A percentile compares a stretch with the other conserved stretches of the same genome.
Evolutionary conservation across 37 sponge, comb jelly and placozoan species (phyloP).

Genomic region (Axinella damicornis): DNA sequence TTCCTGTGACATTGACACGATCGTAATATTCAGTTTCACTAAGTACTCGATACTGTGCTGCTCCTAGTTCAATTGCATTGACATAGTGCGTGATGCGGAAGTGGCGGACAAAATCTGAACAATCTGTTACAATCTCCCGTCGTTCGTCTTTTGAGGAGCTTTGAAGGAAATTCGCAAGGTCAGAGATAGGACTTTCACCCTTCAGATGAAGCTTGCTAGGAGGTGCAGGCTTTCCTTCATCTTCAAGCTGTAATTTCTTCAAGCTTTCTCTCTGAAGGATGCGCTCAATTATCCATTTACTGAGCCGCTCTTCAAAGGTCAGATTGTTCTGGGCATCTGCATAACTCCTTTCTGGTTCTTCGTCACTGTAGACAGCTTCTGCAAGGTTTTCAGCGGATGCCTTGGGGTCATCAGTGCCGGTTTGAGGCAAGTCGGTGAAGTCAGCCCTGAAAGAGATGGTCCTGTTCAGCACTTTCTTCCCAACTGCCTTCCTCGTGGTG

Average conservation of each 20-base stretch:
- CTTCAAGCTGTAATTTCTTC: too few relatives aligned
- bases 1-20: background rate
- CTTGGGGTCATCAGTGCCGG: too few relatives aligned
- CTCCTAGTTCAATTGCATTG: conserved; percentile 47
- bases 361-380: background rate
- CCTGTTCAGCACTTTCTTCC: conserved; percentile 39
- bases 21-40: background rate
- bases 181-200: too few relatives aligned
- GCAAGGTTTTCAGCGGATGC: too few relatives aligned
- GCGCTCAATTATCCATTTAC: background rate
- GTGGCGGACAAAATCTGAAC: too few relatives aligned
- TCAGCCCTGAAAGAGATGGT: conserved; percentile 50
- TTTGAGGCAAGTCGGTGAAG: conserved; percentile 40
- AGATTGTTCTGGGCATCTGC: background rate
- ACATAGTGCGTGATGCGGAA: conserved; percentile 70
- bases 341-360: conserved; percentile 5
- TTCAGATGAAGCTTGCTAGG: too few relatives aligned
- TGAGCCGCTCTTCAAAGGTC: conserved; percentile 23
- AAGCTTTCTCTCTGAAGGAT: background rate
- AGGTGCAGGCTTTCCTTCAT: too few relatives aligned
- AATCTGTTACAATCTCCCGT: background rate
- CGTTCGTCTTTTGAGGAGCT: too few relatives aligned
- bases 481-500: conserved; percentile 23
- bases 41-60: conserved; percentile 46
- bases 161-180: too few relatives aligned